These are phyloP conservation scores for Dipus sagitta DNA, from an alignment of 2,797 vertebrate genomes.

Conservation along the genomic window DNA sequence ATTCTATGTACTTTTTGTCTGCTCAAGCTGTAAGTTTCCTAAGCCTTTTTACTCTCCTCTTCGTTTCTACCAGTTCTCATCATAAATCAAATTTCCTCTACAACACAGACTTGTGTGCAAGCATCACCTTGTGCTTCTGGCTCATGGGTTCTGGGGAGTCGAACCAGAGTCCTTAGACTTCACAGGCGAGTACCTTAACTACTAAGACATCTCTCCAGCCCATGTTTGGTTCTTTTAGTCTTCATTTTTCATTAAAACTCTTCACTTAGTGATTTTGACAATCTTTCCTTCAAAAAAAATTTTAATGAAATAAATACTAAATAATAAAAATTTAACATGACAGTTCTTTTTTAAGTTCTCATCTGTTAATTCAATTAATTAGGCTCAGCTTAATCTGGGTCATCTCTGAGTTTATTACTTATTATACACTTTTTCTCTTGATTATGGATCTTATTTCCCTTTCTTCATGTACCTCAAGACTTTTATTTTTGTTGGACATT, in stretches of 20 bases:
- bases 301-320: not conserved
- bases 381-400: not conserved
- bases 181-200: too few relatives aligned
- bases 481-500: slow-evolving; percentile 33
- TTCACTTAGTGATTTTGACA: not conserved
- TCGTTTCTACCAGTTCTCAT: not conserved
- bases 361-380: slow-evolving; percentile 7
- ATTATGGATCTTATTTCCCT: slow-evolving; percentile 29
- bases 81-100: not conserved
- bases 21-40: not conserved
- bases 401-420: not conserved
- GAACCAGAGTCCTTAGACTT: too few relatives aligned
- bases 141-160: too few relatives aligned
- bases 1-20: not conserved
- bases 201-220: too few relatives aligned
- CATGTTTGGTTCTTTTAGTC: not conserved
- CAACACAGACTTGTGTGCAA: not conserved
- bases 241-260: not conserved
- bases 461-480: not conserved
- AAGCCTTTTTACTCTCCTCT: not conserved
- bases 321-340: not conserved
- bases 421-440: slow-evolving; percentile 20
- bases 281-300: not conserved
- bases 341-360: slow-evolving; percentile 21
- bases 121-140: too few relatives aligned